A percentile compares a stretch with the other conserved stretches of the same genome.
These are phyloP conservation scores for Phaonia tiefii DNA, from an alignment of 2,888 invertebrate genomes.

Conservation along the genomic window DNA sequence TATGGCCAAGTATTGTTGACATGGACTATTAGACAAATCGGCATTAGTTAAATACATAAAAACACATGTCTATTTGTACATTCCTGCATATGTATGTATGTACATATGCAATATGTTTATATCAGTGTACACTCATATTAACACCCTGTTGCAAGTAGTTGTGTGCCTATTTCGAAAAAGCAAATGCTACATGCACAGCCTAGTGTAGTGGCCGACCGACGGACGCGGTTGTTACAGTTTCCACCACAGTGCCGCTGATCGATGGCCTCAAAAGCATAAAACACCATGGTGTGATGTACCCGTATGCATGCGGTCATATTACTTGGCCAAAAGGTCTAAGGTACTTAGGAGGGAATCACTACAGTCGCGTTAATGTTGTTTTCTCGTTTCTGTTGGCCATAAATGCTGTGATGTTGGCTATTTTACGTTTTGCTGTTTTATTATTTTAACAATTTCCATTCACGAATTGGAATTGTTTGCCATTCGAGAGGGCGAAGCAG, in stretches of 20 bases:
- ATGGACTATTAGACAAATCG: conserved; percentile 61
- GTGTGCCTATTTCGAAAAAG: background rate
- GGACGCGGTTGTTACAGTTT: conserved; percentile 21
- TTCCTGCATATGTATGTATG: background rate
- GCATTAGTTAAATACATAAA: conserved; percentile 56
- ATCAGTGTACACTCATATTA: background rate
- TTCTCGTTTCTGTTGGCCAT: conserved; percentile 26
- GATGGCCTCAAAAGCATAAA: conserved; percentile 63
- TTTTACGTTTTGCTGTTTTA: no score
- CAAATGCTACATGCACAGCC: background rate
- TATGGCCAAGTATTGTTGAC: conserved; percentile 49
- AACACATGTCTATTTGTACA: conserved; percentile 22
- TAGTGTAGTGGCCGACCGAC: background rate
- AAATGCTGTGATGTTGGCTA: conserved; percentile 22
- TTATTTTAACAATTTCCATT: no score
- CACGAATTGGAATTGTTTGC: background rate
- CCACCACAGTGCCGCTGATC: conserved; percentile 52
- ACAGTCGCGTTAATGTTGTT: conserved; percentile 40
- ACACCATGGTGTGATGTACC: conserved; percentile 6
- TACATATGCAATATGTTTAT: no score
- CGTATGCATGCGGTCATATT: conserved; percentile 49
- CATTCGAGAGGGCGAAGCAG: conserved; percentile 34
- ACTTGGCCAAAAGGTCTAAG: conserved; percentile 65
- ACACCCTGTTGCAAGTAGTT: background rate
- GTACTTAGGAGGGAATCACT: conserved; percentile 67